Evolutionary conservation across 2,113 vertebrate species (phyloP), one percentile per base, ranked within the genome.

Genomic region (Cromileptes altivelis): DNA sequence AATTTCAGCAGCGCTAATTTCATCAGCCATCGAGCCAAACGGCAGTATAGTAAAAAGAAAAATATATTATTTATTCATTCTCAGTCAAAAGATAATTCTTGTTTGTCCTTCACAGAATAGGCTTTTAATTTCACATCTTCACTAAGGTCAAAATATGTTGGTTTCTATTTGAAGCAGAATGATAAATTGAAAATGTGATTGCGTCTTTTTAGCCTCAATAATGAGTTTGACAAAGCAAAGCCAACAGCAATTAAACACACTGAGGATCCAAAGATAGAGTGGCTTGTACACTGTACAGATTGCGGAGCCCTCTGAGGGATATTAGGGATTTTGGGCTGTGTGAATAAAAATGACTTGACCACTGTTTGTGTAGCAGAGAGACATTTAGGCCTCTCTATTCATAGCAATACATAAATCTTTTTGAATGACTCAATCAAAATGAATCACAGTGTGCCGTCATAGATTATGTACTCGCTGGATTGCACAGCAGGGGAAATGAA

Each of bases 381-480:
- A 25, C 33, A 56, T 13, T 56, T 70, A 2, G 18, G 21, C 50
- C 5, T 70, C 50, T 53, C 50, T 55, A 13, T 55, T 55, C 50
- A 10, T 30, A 30, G 18, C 27, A n/a, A 21, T 14, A 37, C 19
- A 50, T 52, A 13, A 27, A 67, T 67, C 15, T 14, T 18, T 53
- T 69, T 69, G 27, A 49, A 33, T 53, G 67, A 69, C 49, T 69
- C 67, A 53, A 19, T 71, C 68, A 14, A 49, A 67, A 65, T 85
- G 58, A 80, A 57, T 75, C n/a, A 61, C 55, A 13, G 19, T 45
- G 55, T 25, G 52, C 56, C 12, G 17, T 65, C 58, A 14, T 19
- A 4, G 25, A 71, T 61, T 13, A 70, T 77, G 52, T 6, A 18
- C 25, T 75, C 15, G 1, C 14, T 56, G 45, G n/a, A 60, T 15